These are phyloP conservation scores for Alouatta palliata DNA, from an alignment of 2,113 vertebrate genomes.

Conservation along the genomic window DNA sequence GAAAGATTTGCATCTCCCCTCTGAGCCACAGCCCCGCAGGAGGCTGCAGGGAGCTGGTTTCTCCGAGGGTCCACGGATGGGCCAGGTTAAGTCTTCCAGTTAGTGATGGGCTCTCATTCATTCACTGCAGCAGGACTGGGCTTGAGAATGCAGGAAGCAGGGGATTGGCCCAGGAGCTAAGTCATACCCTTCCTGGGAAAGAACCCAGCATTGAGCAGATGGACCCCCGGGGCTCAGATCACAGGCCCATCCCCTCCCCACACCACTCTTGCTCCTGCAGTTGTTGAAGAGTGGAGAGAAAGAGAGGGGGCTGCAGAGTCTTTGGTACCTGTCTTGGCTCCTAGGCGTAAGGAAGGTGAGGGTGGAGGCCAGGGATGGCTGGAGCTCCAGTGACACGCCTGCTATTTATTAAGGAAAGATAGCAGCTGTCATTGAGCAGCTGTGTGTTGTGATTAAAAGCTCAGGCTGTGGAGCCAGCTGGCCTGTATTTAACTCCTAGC, in stretches of 20 bases:
- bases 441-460: neutral
- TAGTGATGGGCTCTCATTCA: neutral
- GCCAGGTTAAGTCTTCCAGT: neutral
- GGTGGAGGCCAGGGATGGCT: neutral
- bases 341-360: neutral
- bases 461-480: neutral
- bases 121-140: neutral
- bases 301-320: neutral
- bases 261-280: neutral
- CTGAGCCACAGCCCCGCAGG: neutral
- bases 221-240: neutral
- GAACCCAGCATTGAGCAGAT: neutral
- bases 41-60: neutral
- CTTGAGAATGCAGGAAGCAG: neutral
- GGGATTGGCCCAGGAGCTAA: fast-evolving
- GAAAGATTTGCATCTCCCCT: neutral
- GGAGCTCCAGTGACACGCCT: neutral
- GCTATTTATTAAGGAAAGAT: neutral
- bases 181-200: neutral
- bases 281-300: neutral
- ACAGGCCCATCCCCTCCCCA: neutral
- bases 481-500: neutral
- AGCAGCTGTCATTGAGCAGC: neutral
- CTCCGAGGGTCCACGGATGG: fast-evolving
- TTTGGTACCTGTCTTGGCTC: neutral